Evolutionary conservation across 2,888 invertebrate genomes (phyloP).

Genomic region (Spialia ferax): DNA sequence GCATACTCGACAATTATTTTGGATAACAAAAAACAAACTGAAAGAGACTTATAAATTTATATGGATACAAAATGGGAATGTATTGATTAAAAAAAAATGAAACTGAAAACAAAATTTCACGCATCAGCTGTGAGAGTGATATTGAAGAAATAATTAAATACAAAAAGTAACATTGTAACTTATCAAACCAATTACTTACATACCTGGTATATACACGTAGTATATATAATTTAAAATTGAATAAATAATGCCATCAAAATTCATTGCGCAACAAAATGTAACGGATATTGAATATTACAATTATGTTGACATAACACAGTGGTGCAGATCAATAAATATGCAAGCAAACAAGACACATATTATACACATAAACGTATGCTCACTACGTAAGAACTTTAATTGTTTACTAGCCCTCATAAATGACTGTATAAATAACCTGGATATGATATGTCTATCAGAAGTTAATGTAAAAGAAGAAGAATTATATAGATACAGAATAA

Average conservation of each 20-base stretch:
- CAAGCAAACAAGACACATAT: conserved; percentile 1
- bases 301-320: not conserved
- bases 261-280: conserved; percentile 1
- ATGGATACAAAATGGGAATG: conserved; percentile 40
- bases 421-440: not conserved
- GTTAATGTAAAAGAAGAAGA: conserved; percentile 11
- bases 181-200: not conserved
- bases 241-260: not conserved
- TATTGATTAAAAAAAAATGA: not conserved
- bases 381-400: conserved; percentile 11
- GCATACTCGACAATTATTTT: conserved; percentile 33
- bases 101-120: not conserved
- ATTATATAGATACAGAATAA: not conserved
- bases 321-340: not conserved
- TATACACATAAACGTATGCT: conserved; percentile 25
- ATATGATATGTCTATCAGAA: conserved; percentile 10
- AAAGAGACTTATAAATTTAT: conserved; percentile 37
- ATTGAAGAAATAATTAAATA: conserved; percentile 14
- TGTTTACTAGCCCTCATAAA: conserved; percentile 4
- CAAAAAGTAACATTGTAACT: not conserved
- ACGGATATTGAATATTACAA: conserved; percentile 4
- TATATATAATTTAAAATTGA: not conserved
- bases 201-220: not conserved
- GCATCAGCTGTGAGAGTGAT: conserved; percentile 20
- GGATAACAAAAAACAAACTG: conserved; percentile 33